Conservation (phyloP, 2,113 vertebrate genomes). For the Zootoca vivipara region DNA sequence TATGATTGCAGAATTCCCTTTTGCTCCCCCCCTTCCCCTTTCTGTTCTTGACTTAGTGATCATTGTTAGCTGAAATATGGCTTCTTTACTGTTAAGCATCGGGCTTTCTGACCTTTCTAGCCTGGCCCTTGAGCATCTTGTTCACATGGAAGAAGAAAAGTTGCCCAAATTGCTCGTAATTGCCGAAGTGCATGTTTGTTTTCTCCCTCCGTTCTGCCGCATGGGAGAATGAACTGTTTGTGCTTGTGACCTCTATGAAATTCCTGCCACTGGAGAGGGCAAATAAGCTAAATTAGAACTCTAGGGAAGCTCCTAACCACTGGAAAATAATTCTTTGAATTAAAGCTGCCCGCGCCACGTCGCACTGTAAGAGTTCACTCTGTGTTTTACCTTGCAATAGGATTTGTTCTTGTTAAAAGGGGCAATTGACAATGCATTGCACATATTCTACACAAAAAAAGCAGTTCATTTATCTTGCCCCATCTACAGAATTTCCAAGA, state of each 20-base stretch:
- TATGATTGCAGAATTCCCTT: not conserved
- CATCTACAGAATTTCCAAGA: not conserved
- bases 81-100: not conserved
- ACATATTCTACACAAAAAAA: not conserved
- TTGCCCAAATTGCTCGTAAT: not conserved
- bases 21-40: not conserved
- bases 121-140: not conserved
- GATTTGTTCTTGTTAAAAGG: not conserved
- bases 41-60: not conserved
- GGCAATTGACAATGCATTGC: constrained; percentile 23
- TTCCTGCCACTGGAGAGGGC: not conserved
- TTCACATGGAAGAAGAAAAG: not conserved
- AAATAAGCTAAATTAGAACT: not conserved
- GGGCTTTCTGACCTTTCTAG: not conserved
- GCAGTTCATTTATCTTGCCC: not conserved
- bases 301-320: not conserved
- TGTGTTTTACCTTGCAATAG: not conserved
- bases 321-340: constrained; percentile 22
- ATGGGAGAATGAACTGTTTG: not conserved
- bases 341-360: constrained; percentile 5
- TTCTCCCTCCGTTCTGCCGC: not conserved
- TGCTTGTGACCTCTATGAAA: not conserved
- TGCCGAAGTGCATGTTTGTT: not conserved
- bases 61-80: not conserved
- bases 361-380: not conserved